Conservation (phyloP, 2,797 vertebrate species). For the Geotrypetes seraphini region DNA sequence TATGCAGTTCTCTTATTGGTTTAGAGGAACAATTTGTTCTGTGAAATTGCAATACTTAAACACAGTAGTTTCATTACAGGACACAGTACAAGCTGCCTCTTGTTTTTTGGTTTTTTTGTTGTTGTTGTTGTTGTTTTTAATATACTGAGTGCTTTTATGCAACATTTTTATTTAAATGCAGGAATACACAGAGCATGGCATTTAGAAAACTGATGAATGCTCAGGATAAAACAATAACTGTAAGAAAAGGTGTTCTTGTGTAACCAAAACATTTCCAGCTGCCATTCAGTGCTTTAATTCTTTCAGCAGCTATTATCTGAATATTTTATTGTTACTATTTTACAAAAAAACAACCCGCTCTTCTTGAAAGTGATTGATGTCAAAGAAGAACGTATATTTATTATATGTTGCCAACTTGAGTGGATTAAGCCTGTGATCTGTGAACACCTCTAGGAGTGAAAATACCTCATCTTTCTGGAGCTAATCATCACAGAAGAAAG, state of each 20-base stretch:
- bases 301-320: conserved; percentile 30
- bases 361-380: conserved; percentile 50
- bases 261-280: conserved; percentile 19
- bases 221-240: conserved; percentile 38
- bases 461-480: conserved; percentile 47
- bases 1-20: not conserved
- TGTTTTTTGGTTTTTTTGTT: not conserved
- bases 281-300: conserved; percentile 28
- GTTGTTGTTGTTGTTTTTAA: too few species aligned
- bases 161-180: conserved; percentile 8
- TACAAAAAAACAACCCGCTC: conserved; percentile 34
- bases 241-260: conserved; percentile 25
- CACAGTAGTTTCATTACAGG: not conserved
- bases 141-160: not conserved
- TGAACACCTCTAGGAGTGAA: conserved; percentile 39
- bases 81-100: not conserved
- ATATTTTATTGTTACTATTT: conserved; percentile 40
- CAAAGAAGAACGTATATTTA: conserved; percentile 45
- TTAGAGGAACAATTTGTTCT: conserved; percentile 1
- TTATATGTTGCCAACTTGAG: conserved; percentile 44
- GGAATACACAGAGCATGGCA: conserved; percentile 29
- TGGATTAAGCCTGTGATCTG: conserved; percentile 34
- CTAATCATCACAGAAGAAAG: conserved; percentile 44
- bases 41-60: not conserved
- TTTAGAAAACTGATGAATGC: conserved; percentile 29